Evolutionary conservation across 2,113 vertebrate species (phyloP), one percentile per base, ranked within the genome.

Genomic region (Sinocyclocheilus grahami): DNA sequence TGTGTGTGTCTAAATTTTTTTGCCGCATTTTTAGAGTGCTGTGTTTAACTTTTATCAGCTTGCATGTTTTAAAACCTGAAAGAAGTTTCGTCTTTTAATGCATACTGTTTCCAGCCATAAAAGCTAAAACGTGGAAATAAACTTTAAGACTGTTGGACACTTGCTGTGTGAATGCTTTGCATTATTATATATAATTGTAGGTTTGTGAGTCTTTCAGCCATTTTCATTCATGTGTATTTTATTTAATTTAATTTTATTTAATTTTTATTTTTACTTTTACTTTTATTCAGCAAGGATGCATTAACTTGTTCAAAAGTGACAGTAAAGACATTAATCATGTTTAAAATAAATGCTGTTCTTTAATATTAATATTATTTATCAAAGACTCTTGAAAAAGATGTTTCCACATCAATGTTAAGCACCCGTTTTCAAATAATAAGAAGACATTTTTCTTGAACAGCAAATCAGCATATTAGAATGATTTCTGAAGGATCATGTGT

Each of bases 1-100:
- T 74, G 39, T 86, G 53, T 84, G 76, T 22, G 24, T 81, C 18
- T 87, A 46, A 18, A 30, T 74, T 20, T 84, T n/a, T 51, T 53
- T 53, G 0, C 14, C 14, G 0, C 13, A 53, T 46, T 46, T 72
- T 42, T 74, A n/a, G 22, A 1, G 2, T 75, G 33, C 3, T 72
- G 67, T 37, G 16, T 27, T 67, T 65, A 6, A 65, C 16, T 71
- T 72, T 72, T 22, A 20, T 22, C 18, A 72, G 7, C 16, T 16
- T 39, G 18, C 0, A 4, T 72, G 18, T 42, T 72, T 39, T 39
- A 72, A 72, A 72, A 39, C 3, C 18, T 33, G 3, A 37, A 6
- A 22, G 8, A 71, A 37, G 33, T 72, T 72, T 14, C 16, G 22
- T 39, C 67, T 18, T 33, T 37, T 20, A 37, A 16, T 37, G 9